Evolutionary conservation across 2,113 vertebrate species (phyloP), one percentile per base, ranked within the genome.

Genomic region (Oxyruncus cristatus): DNA sequence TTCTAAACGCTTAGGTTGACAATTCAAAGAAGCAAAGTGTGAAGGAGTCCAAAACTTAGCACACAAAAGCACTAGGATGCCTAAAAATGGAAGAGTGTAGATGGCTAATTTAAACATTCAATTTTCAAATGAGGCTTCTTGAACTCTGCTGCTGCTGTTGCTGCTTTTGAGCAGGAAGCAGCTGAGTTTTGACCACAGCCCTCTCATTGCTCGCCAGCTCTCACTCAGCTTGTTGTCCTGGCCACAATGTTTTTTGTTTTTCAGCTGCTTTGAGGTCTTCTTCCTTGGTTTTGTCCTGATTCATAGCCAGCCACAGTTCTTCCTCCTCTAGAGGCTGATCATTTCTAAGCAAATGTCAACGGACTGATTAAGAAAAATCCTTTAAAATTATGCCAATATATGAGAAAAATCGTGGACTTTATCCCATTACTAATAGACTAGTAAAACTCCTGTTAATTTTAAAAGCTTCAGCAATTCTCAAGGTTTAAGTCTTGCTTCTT

Each of bases 11-110:
- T 95, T 90, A 96, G 79, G 93, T 77, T 95, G 92, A 92, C 90
- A 96, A 92, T 56, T 90, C 82, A 86, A 93, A 96, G 82, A 8
- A 86, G 58, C 7, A 47, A 92, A 93, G 92, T 92, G 82, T 67
- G 88, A 95, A 93, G 59, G 42, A 95, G 88, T 80, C 85, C 95
- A 96, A 96, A 94, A 87, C 32, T n/a, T 53, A 46, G 49, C 58
- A 72, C 44, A 91, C 70, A 79, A 95, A 95, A 78, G 61, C 61
- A 61, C 53, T 37, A 50, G 5, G 2, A 91, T 95, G 94, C 74
- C 96, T 95, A 94, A 95, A 97, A 96, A 95, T 87, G 89, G 93
- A 95, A 95, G 65, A 86, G 52, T 16, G 27, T 49, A 62, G 81
- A 82, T 35, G 67, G n/a, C 37, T 56, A 85, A 95, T 87, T 92